These are phyloP conservation scores for Scyliorhinus canicula DNA, from an alignment of 2,797 vertebrate species.

Conservation along the genomic window DNA sequence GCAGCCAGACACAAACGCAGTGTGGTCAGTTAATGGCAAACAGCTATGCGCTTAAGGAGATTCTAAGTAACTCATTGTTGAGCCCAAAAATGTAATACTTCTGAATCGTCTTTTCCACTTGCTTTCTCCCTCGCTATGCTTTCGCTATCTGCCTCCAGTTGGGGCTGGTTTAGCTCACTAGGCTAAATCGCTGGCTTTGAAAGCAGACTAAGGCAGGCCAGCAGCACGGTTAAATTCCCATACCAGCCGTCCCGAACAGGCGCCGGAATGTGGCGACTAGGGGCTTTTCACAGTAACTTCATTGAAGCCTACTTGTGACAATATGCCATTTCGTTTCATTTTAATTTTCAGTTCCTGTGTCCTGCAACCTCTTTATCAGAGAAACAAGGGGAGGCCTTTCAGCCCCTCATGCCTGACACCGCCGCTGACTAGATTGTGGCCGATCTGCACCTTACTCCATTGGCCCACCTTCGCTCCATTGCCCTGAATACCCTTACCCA, in stretches of 20 bases:
- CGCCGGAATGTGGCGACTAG: no score
- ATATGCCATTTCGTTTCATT: no score
- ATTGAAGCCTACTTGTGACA: no score
- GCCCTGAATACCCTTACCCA: no score
- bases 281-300: no score
- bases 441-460: no score
- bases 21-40: slow-evolving; percentile 11
- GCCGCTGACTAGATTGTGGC: not conserved
- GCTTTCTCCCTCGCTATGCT: not conserved
- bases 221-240: no score
- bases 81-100: not conserved
- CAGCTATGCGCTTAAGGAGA: not conserved
- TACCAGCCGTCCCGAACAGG: no score
- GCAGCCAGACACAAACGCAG: not conserved
- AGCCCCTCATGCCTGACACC: not conserved
- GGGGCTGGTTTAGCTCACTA: no score
- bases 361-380: not conserved
- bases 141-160: not conserved
- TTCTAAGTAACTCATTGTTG: slow-evolving; percentile 1
- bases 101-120: not conserved
- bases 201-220: no score
- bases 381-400: not conserved
- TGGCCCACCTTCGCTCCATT: no score
- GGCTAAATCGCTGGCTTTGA: no score
- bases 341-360: not conserved